phyloP scores from a whole-genome alignment of 1,140 invertebrate species.

The Cryptotermes secundus region DNA sequence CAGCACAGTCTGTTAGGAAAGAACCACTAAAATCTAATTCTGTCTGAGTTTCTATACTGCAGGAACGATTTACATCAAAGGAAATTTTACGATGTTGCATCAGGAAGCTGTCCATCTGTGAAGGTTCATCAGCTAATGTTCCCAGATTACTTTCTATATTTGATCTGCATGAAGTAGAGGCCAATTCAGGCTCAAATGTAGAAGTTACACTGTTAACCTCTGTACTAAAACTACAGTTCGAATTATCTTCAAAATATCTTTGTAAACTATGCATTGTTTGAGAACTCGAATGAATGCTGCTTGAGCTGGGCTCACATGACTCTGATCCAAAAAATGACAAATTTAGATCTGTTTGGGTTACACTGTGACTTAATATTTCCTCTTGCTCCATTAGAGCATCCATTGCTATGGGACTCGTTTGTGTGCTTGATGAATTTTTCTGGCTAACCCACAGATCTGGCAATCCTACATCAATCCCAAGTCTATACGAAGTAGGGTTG shows the following conservation, averaged over 20 bases:
- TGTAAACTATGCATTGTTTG: constrained; percentile 38
- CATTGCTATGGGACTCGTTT: constrained; percentile 46
- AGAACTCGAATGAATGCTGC: constrained; percentile 38
- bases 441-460: constrained; percentile 51
- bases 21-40: constrained; percentile 45
- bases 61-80: constrained; percentile 47
- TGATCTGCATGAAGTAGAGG: constrained; percentile 38
- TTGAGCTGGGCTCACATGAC: constrained; percentile 29
- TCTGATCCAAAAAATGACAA: constrained; percentile 37
- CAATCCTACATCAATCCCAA: constrained; percentile 45
- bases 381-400: constrained; percentile 24
- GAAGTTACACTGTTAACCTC: constrained; percentile 36
- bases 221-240: constrained; percentile 29
- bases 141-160: constrained; percentile 21
- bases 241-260: constrained; percentile 40
- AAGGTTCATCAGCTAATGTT: constrained; percentile 45
- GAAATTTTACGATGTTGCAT: constrained; percentile 38
- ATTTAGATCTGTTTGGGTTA: constrained; percentile 45
- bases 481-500: constrained; percentile 46
- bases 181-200: constrained; percentile 35
- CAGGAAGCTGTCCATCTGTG: constrained; percentile 29
- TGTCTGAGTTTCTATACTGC: constrained; percentile 59
- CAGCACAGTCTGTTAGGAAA: constrained; percentile 21
- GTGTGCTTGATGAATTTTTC: constrained; percentile 47
- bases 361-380: constrained; percentile 42